Evolutionary conservation across 2,888 invertebrate species (phyloP).

Genomic region (Trissolcus brochymenae): DNA sequence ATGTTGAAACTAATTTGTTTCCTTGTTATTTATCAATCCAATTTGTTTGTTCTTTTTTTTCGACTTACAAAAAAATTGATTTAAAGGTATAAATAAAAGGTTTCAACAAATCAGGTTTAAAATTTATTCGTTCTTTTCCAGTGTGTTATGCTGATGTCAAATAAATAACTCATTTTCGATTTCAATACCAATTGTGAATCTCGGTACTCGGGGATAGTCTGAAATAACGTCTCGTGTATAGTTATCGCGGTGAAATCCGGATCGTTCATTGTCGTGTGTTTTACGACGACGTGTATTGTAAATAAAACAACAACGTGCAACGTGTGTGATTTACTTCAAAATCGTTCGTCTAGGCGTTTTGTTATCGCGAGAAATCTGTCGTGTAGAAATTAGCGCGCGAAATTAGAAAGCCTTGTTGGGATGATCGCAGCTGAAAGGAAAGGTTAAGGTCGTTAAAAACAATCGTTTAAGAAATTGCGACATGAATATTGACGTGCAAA

Average conservation of each 20-base stretch:
- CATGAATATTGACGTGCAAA: constrained; percentile 33
- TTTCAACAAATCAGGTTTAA: too few relatives aligned
- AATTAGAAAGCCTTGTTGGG: constrained; percentile 60
- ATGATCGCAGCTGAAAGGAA: constrained; percentile 49
- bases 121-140: background rate
- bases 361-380: constrained; percentile 51
- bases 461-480: constrained; percentile 48
- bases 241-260: constrained; percentile 40
- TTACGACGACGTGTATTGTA: constrained; percentile 42
- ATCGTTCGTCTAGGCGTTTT: constrained; percentile 24
- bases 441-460: constrained; percentile 65
- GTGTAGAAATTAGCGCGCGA: constrained; percentile 46
- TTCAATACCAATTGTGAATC: background rate
- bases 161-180: constrained; percentile 21
- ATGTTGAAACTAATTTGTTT: too few relatives aligned
- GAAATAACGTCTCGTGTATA: constrained; percentile 10
- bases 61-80: too few relatives aligned
- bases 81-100: too few relatives aligned
- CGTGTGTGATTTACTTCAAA: constrained; percentile 50
- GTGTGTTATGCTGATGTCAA: background rate
- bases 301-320: constrained; percentile 30
- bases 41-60: too few relatives aligned
- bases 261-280: constrained; percentile 29
- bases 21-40: too few relatives aligned
- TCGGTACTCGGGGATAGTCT: constrained; percentile 9